phyloP scores from a whole-genome alignment of 2,113 vertebrate genomes.

The Nyctibius bracteatus region DNA sequence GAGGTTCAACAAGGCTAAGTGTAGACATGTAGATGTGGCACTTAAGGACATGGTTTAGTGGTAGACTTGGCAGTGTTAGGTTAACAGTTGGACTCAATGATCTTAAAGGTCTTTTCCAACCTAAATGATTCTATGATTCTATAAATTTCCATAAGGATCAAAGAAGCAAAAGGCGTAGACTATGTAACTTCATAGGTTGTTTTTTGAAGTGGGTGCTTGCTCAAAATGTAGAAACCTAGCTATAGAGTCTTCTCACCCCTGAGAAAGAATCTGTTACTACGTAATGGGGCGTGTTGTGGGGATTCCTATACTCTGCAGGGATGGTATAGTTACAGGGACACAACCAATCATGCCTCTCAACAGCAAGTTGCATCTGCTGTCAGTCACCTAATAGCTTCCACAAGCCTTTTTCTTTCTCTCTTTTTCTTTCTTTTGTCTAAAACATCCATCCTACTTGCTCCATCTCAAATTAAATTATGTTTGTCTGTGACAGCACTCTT shows the following conservation, averaged over 20 bases:
- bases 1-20: no score
- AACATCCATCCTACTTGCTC: background rate
- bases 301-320: background rate
- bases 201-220: background rate
- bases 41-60: background rate
- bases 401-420: background rate
- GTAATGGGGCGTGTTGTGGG: background rate
- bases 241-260: background rate
- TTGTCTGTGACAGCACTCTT: background rate
- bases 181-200: background rate
- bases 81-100: background rate
- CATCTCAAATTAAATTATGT: background rate
- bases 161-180: background rate
- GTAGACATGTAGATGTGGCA: background rate
- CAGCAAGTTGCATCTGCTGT: background rate
- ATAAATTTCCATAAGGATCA: background rate
- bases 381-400: background rate
- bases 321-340: accelerated
- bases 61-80: background rate
- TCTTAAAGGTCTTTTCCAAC: background rate
- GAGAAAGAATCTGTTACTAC: background rate
- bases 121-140: background rate
- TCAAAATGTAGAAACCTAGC: background rate
- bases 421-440: background rate
- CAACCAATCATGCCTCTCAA: background rate